Percentiles rank a stretch among this genome's conserved stretches.
These are phyloP conservation scores for Hirundo rustica DNA, from an alignment of 2,797 vertebrate species.

Conservation along the genomic window DNA sequence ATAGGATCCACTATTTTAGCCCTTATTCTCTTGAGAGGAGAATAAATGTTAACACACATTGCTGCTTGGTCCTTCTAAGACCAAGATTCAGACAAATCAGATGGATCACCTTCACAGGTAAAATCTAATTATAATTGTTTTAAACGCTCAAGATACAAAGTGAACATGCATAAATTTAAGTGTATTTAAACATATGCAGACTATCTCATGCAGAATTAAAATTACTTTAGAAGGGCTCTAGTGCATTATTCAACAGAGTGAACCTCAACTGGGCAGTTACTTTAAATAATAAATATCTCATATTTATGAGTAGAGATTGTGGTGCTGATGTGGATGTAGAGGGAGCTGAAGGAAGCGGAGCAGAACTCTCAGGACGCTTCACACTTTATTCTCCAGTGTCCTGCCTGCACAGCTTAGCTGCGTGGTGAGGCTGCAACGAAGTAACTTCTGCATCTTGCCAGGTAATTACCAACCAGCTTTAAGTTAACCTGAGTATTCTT, in stretches of 20 bases:
- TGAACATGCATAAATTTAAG: not conserved
- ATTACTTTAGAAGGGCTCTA: not conserved
- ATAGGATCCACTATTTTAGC: not conserved
- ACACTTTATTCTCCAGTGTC: fast-evolving
- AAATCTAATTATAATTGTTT: not conserved
- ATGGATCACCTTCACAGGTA: not conserved
- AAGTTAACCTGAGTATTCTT: not conserved
- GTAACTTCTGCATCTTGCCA: not conserved
- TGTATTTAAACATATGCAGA: not conserved
- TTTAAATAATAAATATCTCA: not conserved
- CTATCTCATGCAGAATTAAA: not conserved
- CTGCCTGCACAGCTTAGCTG: not conserved
- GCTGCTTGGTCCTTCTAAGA: not conserved
- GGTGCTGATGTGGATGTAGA: not conserved
- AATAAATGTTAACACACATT: not conserved
- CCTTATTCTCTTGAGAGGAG: not conserved
- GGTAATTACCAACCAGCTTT: not conserved
- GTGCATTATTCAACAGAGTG: not conserved
- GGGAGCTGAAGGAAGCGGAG: not conserved
- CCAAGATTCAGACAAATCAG: not conserved
- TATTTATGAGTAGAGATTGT: not conserved
- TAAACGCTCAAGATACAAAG: not conserved
- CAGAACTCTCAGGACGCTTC: not conserved
- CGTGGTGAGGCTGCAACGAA: not conserved
- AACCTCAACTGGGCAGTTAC: not conserved